Conservation (phyloP, 2,113 vertebrate species). For the Alligator mississippiensis region DNA sequence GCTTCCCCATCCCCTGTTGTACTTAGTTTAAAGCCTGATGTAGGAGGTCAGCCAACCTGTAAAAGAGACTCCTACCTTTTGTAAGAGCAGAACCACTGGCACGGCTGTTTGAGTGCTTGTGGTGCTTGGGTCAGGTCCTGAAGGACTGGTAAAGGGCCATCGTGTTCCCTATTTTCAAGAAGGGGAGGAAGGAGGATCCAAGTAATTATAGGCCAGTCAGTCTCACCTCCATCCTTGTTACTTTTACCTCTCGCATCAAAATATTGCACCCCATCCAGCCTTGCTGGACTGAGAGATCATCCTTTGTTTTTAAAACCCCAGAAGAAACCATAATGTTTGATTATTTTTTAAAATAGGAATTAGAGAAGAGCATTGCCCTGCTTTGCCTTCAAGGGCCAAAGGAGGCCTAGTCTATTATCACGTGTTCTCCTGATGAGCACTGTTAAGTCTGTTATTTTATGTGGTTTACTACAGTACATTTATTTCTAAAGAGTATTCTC, state of each 20-base stretch:
- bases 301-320: neutral
- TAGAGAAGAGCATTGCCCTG: too few relatives aligned
- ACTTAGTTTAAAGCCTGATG: too few relatives aligned
- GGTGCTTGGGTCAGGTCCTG: too few relatives aligned
- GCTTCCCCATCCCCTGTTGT: too few relatives aligned
- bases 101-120: too few relatives aligned
- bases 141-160: too few relatives aligned
- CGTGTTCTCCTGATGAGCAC: neutral
- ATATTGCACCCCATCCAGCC: neutral
- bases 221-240: neutral
- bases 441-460: neutral
- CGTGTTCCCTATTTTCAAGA: too few relatives aligned
- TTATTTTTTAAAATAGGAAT: fast-evolving
- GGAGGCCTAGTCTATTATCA: neutral
- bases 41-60: too few relatives aligned
- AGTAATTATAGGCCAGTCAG: too few relatives aligned
- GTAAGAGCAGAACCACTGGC: too few relatives aligned
- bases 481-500: neutral
- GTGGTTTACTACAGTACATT: neutral
- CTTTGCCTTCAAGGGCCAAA: neutral
- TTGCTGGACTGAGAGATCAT: neutral
- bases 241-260: neutral
- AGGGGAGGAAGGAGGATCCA: too few relatives aligned
- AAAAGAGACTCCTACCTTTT: too few relatives aligned
- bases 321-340: neutral